phyloP scores from a whole-genome alignment of 2,888 invertebrate species.

The Catonia carolina region DNA sequence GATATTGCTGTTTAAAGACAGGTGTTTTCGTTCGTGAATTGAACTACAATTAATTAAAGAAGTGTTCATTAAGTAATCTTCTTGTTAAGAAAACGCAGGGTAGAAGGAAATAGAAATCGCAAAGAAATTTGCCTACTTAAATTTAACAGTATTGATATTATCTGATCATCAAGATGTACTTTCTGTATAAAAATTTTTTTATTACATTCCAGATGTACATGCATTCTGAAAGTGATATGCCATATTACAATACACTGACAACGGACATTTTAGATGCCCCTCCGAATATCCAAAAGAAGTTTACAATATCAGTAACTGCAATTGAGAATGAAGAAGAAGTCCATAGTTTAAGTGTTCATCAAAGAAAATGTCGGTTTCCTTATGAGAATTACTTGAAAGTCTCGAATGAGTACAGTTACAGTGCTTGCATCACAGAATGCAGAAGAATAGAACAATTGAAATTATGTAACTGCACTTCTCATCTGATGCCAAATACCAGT shows the following conservation, averaged over 20 bases:
- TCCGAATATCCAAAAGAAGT: constrained; percentile 49
- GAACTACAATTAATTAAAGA: too few relatives aligned
- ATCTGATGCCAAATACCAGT: constrained; percentile 60
- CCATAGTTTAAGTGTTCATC: constrained; percentile 43
- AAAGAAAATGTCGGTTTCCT: constrained; percentile 63
- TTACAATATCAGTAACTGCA: constrained; percentile 44
- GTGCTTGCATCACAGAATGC: constrained; percentile 64
- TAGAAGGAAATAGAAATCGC: too few relatives aligned
- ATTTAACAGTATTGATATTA: too few relatives aligned
- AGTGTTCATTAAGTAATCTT: too few relatives aligned
- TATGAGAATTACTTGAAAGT: constrained; percentile 56
- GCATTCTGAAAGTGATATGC: constrained; percentile 61
- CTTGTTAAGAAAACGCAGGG: too few relatives aligned
- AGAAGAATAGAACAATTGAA: constrained; percentile 56
- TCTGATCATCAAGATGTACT: too few relatives aligned
- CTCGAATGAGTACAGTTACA: constrained; percentile 62
- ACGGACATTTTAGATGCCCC: constrained; percentile 53
- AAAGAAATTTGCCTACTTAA: too few relatives aligned
- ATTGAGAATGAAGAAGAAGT: constrained; percentile 60
- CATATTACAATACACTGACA: constrained; percentile 57
- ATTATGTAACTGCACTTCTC: constrained; percentile 60
- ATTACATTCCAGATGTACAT: constrained; percentile 45
- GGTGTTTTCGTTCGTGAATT: too few relatives aligned
- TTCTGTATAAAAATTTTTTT: too few relatives aligned
- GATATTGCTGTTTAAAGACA: too few relatives aligned